Conservation (phyloP, 2,888 invertebrate genomes). For the Mechanitis messenoides region DNA sequence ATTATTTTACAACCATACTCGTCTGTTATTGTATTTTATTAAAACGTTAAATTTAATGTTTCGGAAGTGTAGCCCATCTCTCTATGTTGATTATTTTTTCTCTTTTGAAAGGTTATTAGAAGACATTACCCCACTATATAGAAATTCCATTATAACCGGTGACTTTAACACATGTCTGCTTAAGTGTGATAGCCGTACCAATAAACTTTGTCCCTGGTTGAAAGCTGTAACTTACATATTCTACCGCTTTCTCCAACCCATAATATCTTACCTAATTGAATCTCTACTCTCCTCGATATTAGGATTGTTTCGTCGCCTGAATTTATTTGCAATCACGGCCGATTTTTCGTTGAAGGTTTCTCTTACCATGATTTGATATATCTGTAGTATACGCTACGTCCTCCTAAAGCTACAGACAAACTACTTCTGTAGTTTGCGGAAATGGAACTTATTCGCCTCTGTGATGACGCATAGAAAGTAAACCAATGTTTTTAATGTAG, state of each 20-base stretch:
- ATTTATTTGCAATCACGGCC: conserved; percentile 18
- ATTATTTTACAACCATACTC: no score
- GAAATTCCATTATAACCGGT: no score
- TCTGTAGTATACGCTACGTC: background rate
- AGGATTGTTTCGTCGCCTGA: conserved; percentile 19
- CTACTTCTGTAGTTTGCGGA: conserved; percentile 11
- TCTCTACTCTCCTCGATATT: conserved; percentile 19
- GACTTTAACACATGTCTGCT: no score
- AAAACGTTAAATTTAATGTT: no score
- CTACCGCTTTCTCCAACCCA: conserved; percentile 17
- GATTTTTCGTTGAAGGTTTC: conserved; percentile 12
- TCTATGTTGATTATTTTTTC: no score
- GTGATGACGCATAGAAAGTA: background rate
- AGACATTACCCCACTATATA: no score
- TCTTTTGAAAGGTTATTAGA: no score
- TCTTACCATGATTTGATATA: conserved; percentile 25
- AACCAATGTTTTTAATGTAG: background rate
- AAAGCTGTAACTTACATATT: conserved; percentile 16
- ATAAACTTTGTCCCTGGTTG: conserved; percentile 14
- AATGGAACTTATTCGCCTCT: background rate
- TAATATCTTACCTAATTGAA: conserved; percentile 14
- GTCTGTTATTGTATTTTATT: no score
- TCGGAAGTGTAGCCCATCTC: no score
- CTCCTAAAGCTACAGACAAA: conserved; percentile 1
- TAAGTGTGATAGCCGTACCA: background rate